Base-by-base conservation (phyloP, 2,888 invertebrate genomes). In the Junonia oenone region DNA sequence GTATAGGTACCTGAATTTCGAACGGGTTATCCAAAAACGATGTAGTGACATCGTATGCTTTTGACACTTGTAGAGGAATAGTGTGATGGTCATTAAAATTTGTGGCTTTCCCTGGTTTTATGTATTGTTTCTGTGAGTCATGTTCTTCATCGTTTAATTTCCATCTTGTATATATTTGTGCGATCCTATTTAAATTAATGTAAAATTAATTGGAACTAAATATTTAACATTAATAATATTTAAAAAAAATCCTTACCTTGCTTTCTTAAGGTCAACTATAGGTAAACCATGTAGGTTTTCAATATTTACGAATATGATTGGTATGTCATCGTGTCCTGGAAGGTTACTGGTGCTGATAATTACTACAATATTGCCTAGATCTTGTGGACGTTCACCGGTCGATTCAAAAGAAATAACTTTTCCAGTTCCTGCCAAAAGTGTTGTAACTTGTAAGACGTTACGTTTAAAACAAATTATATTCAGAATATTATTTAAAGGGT, bases 291-390 rank as follows among this genome's bases (percentile, higher is more conserved):
- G 67, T 35, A 90, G 63, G 31, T 63, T 72, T 40, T 76, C 77
- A 13, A 88, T 63, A 61, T 84, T 87, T 3, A 87, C 69, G 63
- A 87, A 87, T 45, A 86, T 60, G 31, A 87, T 68, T 6, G 88
- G 84, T 5, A 69, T 51, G 59, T 89, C 89, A 61, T 89, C 87
- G 38, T 69, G 64, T 0, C 88, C 81, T 9, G 89, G 89, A 53
- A 90, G 69, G 63, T 83, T 80, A 48, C 60, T 64, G 50, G 71
- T 81, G 58, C 83, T 82, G 43, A 88, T 73, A 43, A 87, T 61
- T 14, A 70, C 77, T 50, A 86, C 75, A 14, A 84, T 60, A 67
- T 82, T 77, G 17, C 84, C 84, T 9, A 75, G 60, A 9, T 78
- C 82, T 0, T 66, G 5, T 2, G 81, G 74, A 11, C 61, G 65